These are phyloP conservation scores for Agapornis canus DNA, from an alignment of 2,797 vertebrate genomes.

Conservation along the genomic window DNA sequence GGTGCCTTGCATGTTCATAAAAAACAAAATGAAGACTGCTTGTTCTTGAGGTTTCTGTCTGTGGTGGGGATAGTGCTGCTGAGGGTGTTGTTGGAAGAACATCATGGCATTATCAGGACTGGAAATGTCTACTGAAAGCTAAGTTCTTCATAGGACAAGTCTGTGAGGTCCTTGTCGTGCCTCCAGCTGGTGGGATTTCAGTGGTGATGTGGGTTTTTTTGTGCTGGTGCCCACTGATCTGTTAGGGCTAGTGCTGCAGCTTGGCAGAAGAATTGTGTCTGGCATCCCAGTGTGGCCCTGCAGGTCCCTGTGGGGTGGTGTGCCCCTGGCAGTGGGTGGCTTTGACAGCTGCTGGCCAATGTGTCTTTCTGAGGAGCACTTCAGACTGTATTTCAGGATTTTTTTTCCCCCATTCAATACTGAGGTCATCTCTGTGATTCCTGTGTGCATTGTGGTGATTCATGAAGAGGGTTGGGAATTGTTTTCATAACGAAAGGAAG, in stretches of 20 bases:
- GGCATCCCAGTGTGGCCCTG: not conserved
- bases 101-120: accelerated
- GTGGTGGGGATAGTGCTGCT: not conserved
- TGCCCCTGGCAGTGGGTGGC: not conserved
- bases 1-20: not conserved
- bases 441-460: not conserved
- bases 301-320: not conserved
- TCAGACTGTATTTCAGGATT: not conserved
- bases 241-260: not conserved
- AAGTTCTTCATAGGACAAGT: not conserved
- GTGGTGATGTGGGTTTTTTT: not conserved
- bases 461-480: not conserved
- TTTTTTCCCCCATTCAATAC: not conserved
- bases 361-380: not conserved
- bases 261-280: not conserved
- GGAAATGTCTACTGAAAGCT: not conserved
- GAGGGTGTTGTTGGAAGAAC: not conserved
- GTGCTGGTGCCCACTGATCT: not conserved
- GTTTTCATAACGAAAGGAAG: not conserved
- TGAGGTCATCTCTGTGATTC: not conserved
- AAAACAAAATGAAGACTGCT: not conserved
- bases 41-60: not conserved
- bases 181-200: not conserved
- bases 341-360: not conserved
- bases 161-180: not conserved